These are phyloP conservation scores for Cichladusa arquata DNA, from an alignment of 2,113 vertebrate genomes.

Conservation along the genomic window DNA sequence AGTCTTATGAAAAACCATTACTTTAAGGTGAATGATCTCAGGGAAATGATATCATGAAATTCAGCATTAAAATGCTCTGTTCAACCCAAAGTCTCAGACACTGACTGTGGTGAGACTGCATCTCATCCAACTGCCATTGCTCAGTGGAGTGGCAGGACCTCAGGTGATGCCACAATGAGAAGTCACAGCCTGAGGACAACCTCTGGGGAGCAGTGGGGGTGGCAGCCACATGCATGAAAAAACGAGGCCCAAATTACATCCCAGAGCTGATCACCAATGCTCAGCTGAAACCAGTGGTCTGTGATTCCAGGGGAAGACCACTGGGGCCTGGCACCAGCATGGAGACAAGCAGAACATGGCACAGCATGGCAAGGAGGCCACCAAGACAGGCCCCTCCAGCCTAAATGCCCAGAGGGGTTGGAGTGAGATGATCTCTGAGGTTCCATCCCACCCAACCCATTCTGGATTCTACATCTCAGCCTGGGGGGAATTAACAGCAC, in stretches of 20 bases:
- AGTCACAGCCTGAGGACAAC: neutral
- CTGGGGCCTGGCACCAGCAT: neutral
- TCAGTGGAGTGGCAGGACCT: neutral
- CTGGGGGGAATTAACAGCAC: neutral
- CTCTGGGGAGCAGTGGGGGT: neutral
- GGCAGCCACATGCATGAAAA: neutral
- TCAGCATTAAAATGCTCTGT: neutral
- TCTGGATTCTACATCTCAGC: neutral
- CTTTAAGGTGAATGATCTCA: neutral
- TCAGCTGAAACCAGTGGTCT: neutral
- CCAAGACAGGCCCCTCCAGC: neutral
- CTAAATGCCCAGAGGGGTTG: neutral
- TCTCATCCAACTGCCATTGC: rapidly evolving
- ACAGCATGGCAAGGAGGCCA: neutral
- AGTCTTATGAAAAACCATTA: neutral
- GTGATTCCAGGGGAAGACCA: neutral
- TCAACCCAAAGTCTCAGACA: neutral
- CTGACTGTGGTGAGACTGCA: neutral
- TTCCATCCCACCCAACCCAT: neutral
- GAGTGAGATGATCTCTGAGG: neutral
- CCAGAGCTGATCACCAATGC: neutral
- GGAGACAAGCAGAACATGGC: neutral
- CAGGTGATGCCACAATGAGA: neutral
- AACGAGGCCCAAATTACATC: neutral
- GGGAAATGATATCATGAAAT: neutral